These are phyloP conservation scores for Volucella inflata DNA, from an alignment of 2,888 invertebrate species.

Conservation along the genomic window DNA sequence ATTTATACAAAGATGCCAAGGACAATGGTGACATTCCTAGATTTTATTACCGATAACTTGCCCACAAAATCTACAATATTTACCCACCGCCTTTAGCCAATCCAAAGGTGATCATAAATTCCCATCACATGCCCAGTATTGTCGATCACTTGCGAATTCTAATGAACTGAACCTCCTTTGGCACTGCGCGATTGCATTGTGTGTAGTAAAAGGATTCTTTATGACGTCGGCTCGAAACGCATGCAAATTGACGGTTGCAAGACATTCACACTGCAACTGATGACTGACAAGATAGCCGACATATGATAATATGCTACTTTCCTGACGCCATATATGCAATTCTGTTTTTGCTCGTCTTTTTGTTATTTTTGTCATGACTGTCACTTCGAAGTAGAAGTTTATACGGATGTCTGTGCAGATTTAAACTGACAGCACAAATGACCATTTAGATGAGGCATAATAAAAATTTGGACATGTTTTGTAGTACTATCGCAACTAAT, in stretches of 20 bases:
- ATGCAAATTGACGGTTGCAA: background rate
- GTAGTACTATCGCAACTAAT: no score
- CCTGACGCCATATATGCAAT: slow-evolving; percentile 4
- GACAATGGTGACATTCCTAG: slow-evolving; percentile 44
- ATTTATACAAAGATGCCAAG: slow-evolving; percentile 48
- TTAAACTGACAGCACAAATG: slow-evolving; percentile 7
- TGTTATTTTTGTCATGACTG: slow-evolving; percentile 38
- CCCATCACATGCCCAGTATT: slow-evolving; percentile 23
- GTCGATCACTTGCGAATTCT: slow-evolving; percentile 51
- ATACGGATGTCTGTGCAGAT: slow-evolving; percentile 43
- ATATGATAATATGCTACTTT: slow-evolving; percentile 12
- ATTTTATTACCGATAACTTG: slow-evolving; percentile 34
- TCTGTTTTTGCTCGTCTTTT: background rate
- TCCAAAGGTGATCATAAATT: slow-evolving; percentile 11
- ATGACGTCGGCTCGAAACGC: slow-evolving; percentile 14
- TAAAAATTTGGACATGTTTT: slow-evolving; percentile 31
- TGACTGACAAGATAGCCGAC: slow-evolving; percentile 1
- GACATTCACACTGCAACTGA: background rate
- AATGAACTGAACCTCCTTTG: slow-evolving; percentile 47
- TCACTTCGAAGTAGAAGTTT: slow-evolving; percentile 6
- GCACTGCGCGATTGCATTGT: slow-evolving; percentile 29
- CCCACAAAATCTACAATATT: slow-evolving; percentile 30
- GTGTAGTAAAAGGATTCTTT: slow-evolving; percentile 34
- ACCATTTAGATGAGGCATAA: slow-evolving; percentile 7
- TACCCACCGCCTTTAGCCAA: slow-evolving; percentile 21